Conservation (phyloP, 2,888 invertebrate genomes). For the Caenorhabditis doughertyi region DNA sequence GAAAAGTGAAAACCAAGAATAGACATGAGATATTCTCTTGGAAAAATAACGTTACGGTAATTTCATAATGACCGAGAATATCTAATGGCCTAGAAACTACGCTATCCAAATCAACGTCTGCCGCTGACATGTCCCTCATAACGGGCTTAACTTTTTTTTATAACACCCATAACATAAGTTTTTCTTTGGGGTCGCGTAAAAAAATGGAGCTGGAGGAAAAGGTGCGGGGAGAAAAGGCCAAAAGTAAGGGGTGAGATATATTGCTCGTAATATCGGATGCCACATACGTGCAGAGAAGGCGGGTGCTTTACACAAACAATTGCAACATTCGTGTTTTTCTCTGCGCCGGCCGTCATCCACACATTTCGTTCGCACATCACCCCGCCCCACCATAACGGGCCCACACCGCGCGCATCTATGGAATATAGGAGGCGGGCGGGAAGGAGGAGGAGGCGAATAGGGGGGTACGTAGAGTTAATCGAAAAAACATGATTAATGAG, state of each 20-base stretch:
- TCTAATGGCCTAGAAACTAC: too few species aligned
- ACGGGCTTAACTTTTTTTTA: too few species aligned
- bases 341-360: too few species aligned
- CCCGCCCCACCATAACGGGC: too few species aligned
- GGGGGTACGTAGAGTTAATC: constrained; percentile 13
- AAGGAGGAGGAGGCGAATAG: not conserved
- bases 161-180: too few species aligned
- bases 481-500: constrained; percentile 40
- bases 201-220: not conserved
- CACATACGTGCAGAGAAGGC: constrained; percentile 31
- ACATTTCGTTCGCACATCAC: too few species aligned
- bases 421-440: not conserved
- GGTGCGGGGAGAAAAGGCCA: not conserved
- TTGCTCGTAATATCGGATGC: constrained; percentile 55
- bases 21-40: not conserved
- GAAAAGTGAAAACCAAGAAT: not conserved
- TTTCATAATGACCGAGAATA: too few species aligned
- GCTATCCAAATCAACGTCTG: too few species aligned
- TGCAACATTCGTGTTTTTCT: constrained; percentile 53
- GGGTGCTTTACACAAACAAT: constrained; percentile 61
- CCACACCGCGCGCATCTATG: not conserved
- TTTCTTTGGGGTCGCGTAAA: too few species aligned
- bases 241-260: not conserved
- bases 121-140: too few species aligned
- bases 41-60: too few species aligned